Conservation (phyloP, 1,140 invertebrate genomes). For the Teleopsis dalmanni region DNA sequence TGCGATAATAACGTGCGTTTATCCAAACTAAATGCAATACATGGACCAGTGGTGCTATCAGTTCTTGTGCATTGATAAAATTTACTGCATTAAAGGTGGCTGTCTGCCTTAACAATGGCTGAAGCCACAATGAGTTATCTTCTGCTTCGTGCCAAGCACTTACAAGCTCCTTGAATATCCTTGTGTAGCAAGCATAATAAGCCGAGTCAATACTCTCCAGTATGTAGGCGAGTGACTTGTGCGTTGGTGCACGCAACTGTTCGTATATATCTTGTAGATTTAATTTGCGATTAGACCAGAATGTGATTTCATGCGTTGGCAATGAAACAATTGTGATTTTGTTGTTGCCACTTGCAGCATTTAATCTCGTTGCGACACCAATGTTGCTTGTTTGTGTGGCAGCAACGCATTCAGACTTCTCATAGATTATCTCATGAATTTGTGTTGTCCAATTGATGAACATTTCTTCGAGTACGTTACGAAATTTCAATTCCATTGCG, state of each 20-base stretch:
- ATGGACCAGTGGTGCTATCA: constrained; percentile 62
- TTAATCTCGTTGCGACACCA: too few species aligned
- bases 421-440: constrained; percentile 55
- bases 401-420: constrained; percentile 23
- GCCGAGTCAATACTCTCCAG: constrained; percentile 65
- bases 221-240: constrained; percentile 70
- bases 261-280: constrained; percentile 80
- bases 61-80: constrained; percentile 53
- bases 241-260: constrained; percentile 66
- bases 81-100: constrained; percentile 60
- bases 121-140: constrained; percentile 62
- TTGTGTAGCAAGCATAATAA: constrained; percentile 64
- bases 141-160: constrained; percentile 56
- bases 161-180: constrained; percentile 58
- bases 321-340: constrained; percentile 45
- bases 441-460: constrained; percentile 71
- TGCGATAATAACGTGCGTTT: constrained; percentile 74
- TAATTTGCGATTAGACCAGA: constrained; percentile 58
- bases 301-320: constrained; percentile 66
- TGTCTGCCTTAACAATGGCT: constrained; percentile 50
- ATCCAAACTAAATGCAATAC: constrained; percentile 79
- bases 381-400: constrained; percentile 5
- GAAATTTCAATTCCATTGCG: constrained; percentile 53
- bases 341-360: not conserved
- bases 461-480: constrained; percentile 63